These are phyloP conservation scores for Drosophila nigritarsus DNA, from an alignment of 2,888 invertebrate species.

Conservation along the genomic window DNA sequence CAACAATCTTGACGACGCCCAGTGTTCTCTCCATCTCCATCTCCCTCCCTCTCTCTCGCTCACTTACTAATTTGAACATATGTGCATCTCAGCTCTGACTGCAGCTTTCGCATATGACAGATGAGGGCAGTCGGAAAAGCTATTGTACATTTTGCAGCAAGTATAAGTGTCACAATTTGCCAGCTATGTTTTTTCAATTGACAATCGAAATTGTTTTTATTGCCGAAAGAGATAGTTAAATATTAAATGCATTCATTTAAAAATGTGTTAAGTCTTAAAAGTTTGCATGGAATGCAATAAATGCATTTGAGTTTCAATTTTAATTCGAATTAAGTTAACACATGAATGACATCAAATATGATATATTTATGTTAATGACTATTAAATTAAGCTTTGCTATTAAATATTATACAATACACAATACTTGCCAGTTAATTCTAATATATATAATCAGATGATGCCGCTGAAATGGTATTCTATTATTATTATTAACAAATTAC, in stretches of 20 bases:
- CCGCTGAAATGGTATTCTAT: background rate
- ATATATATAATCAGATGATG: too few relatives aligned
- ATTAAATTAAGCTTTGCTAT: background rate
- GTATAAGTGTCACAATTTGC: slow-evolving; percentile 9
- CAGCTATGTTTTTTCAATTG: slow-evolving; percentile 21
- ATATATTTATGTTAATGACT: background rate
- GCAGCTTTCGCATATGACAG: slow-evolving; percentile 32
- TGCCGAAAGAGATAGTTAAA: slow-evolving; percentile 1
- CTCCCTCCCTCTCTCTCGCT: background rate
- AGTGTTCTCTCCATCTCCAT: background rate
- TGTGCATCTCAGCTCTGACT: slow-evolving; percentile 2
- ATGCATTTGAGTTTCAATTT: background rate
- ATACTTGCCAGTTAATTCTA: background rate
- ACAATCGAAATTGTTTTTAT: slow-evolving; percentile 4
- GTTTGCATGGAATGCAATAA: background rate
- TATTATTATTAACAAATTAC: background rate
- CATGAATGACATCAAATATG: background rate
- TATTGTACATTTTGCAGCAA: slow-evolving; percentile 2
- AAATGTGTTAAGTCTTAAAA: background rate
- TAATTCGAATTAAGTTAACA: background rate
- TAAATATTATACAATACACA: background rate
- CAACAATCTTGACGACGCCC: slow-evolving; percentile 7
- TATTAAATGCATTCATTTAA: background rate
- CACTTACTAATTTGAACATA: slow-evolving; percentile 19
- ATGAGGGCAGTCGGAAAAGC: slow-evolving; percentile 5